Base-by-base conservation (phyloP, 1,140 invertebrate genomes). In the Battus philenor region DNA sequence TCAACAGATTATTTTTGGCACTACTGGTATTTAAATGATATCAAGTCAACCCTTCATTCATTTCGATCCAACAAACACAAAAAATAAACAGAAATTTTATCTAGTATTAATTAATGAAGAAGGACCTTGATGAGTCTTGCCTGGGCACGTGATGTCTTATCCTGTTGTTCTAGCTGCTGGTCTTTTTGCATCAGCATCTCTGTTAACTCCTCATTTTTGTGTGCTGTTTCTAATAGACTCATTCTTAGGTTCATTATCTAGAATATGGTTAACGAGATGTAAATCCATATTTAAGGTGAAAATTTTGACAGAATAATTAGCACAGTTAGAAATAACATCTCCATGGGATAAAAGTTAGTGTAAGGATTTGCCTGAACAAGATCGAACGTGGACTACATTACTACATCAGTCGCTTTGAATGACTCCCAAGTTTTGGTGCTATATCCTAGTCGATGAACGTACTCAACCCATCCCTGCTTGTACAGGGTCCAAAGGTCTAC, bases 151-250 rank as follows among this genome's bases (percentile, higher is more conserved):
- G 88, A 77, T 22, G 86, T 76, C 20, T 84, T 80, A 43, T 88
- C 87, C 43, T 87, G 86, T 30, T 88, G 81, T 39, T 89, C 86
- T 1, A 89, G 49, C 36, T 87, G 78, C 15, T 87, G 77, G 8
- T 88, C 80, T 39, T 86, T 88, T 31, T 88, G 72, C 4, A 73
- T 59, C 9, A 89, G 32, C 11, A 61, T 53, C 15, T 79, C 81
- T 5, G 86, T 68, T n/a, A 89, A 53, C 26, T 88, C 77, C 20
- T 85, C 77, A 8, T 88, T 89, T 2, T 72, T 77, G 15, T 67
- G 71, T 2, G 67, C 69, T 0, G 69, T 47, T 18, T 88, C 84
- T 7, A 81, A 50, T 6, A 89, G 60, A 30, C 51, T 69, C 50
- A 79, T 79, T 22, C 66, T 73, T 4, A 89, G 45, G 45, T 84